A percentile compares a stretch with the other conserved stretches of the same genome.
These are phyloP conservation scores for Prolemur simus DNA, from an alignment of 2,113 vertebrate species.

Conservation along the genomic window DNA sequence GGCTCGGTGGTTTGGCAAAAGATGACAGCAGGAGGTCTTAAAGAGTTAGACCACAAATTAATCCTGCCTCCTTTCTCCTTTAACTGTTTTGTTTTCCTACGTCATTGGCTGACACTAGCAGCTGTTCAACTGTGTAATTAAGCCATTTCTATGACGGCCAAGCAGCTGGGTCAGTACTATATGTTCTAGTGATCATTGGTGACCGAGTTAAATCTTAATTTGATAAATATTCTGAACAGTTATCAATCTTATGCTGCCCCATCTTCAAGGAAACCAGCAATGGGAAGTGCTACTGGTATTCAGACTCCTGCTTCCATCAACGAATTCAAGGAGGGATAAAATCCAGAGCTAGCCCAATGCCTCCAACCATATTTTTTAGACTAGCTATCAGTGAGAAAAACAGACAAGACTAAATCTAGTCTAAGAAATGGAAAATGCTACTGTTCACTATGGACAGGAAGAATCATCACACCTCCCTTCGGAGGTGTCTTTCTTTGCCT, in stretches of 20 bases:
- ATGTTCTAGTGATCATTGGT: constrained; percentile 6
- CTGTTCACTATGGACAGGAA: neutral
- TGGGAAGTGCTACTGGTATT: neutral
- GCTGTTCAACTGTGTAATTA: constrained; percentile 49
- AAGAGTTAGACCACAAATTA: constrained; percentile 34
- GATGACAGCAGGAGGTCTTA: constrained; percentile 2
- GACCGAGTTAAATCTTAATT: constrained; percentile 9
- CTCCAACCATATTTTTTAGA: neutral
- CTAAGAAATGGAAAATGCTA: neutral
- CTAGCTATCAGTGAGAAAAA: neutral
- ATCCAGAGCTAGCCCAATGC: neutral
- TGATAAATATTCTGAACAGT: constrained; percentile 40
- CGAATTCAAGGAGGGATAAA: neutral
- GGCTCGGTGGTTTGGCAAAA: constrained; percentile 10
- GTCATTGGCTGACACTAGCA: neutral
- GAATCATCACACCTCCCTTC: accelerated
- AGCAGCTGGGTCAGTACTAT: constrained; percentile 54
- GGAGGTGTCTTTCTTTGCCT: neutral
- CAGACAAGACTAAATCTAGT: neutral
- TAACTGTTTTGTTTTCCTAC: neutral
- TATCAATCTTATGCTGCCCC: neutral
- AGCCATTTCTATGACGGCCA: constrained; percentile 39
- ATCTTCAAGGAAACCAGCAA: neutral
- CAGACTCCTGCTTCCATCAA: neutral
- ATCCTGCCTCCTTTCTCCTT: constrained; percentile 49